Percentiles rank a stretch among this genome's conserved stretches.
phyloP scores from a whole-genome alignment of 2,113 vertebrate species.

The Scomber scombrus region DNA sequence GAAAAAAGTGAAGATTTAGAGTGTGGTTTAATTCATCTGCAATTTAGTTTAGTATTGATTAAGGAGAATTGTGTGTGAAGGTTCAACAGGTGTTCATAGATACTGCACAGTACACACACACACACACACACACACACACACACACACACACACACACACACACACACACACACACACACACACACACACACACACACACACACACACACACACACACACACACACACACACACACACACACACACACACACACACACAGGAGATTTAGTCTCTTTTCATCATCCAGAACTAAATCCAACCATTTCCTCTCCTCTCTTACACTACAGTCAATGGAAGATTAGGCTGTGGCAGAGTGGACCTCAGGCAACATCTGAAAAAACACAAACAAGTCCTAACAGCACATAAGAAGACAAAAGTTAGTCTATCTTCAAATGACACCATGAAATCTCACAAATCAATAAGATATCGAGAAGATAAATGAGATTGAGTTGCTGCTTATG shows the following conservation, averaged over 20 bases:
- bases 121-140: neutral
- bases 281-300: conserved; percentile 55
- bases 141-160: conserved; percentile 8
- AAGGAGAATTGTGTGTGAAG: neutral
- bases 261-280: conserved; percentile 49
- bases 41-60: neutral
- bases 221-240: neutral
- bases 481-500: neutral
- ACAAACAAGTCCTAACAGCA: neutral
- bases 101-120: neutral
- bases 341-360: conserved; percentile 22
- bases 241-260: conserved; percentile 9
- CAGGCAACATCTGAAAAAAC: conserved; percentile 29
- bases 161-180: neutral
- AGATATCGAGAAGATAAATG: neutral
- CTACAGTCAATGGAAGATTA: conserved; percentile 62
- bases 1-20: neutral
- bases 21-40: neutral
- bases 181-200: conserved; percentile 19
- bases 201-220: too few relatives aligned
- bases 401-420: neutral
- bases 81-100: conserved; percentile 21
- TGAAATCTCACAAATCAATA: neutral
- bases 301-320: conserved; percentile 50
- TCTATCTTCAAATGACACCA: conserved; percentile 12